Evolutionary conservation across 2,888 invertebrate species (phyloP).

Genomic region (Limenitis arthemis): DNA sequence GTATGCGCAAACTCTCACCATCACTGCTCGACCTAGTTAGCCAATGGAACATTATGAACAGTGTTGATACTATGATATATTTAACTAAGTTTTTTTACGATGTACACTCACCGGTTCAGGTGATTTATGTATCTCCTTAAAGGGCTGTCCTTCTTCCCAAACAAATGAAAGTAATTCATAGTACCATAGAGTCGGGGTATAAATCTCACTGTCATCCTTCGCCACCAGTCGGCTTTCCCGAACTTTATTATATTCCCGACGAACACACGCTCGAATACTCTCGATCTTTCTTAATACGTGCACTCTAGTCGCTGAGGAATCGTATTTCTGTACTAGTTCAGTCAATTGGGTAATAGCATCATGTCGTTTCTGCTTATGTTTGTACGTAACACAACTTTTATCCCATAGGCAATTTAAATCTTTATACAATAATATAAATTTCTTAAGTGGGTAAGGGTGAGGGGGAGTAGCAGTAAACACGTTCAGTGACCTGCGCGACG

Average conservation of each 20-base stretch:
- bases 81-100: too few species aligned
- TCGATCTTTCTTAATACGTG: constrained; percentile 59
- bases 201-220: constrained; percentile 37
- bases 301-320: constrained; percentile 50
- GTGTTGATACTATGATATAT: too few species aligned
- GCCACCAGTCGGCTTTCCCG: constrained; percentile 39
- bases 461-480: constrained; percentile 19
- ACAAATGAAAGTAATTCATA: constrained; percentile 45
- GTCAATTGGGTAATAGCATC: constrained; percentile 51
- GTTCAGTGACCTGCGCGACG: constrained; percentile 54
- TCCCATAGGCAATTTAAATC: constrained; percentile 53
- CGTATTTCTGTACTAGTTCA: constrained; percentile 46
- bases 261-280: constrained; percentile 56
- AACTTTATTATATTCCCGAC: constrained; percentile 51
- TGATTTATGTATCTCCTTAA: constrained; percentile 22
- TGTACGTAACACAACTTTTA: constrained; percentile 40
- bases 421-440: constrained; percentile 47
- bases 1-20: too few species aligned
- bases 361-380: constrained; percentile 44
- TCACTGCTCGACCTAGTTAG: too few species aligned
- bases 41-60: too few species aligned
- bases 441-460: constrained; percentile 16
- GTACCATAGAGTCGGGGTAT: constrained; percentile 54
- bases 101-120: constrained; percentile 14
- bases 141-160: constrained; percentile 26